These are phyloP conservation scores for Catonia carolina DNA, from an alignment of 2,888 invertebrate species.

Conservation along the genomic window DNA sequence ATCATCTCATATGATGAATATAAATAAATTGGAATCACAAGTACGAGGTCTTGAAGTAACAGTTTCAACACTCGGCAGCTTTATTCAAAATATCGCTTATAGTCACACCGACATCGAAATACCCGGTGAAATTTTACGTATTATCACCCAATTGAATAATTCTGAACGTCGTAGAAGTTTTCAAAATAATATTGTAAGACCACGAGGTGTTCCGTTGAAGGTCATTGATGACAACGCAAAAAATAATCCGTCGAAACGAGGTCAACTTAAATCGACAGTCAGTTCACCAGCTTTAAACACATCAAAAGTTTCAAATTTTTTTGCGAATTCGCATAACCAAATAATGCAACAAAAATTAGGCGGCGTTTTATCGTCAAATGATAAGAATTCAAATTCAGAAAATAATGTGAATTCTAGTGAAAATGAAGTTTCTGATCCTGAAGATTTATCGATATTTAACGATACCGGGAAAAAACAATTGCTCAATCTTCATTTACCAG, in stretches of 20 bases:
- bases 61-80: slow-evolving; percentile 62
- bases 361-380: slow-evolving; percentile 10
- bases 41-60: slow-evolving; percentile 69
- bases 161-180: slow-evolving; percentile 44
- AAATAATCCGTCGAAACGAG: slow-evolving; percentile 26
- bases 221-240: slow-evolving; percentile 48
- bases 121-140: slow-evolving; percentile 65
- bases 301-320: slow-evolving; percentile 28
- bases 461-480: slow-evolving; percentile 10
- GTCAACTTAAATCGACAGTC: slow-evolving; percentile 25
- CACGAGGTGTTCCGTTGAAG: slow-evolving; percentile 44
- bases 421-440: slow-evolving; percentile 16
- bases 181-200: slow-evolving; percentile 31
- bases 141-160: slow-evolving; percentile 56
- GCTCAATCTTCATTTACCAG: not conserved
- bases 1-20: slow-evolving; percentile 55
- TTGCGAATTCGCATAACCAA: slow-evolving; percentile 24
- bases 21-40: slow-evolving; percentile 60
- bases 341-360: slow-evolving; percentile 25
- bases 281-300: slow-evolving; percentile 29
- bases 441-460: slow-evolving; percentile 25
- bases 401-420: slow-evolving; percentile 15
- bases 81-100: slow-evolving; percentile 61
- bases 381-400: slow-evolving; percentile 23
- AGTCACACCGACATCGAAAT: slow-evolving; percentile 59